Percentiles rank a stretch among this genome's conserved stretches.
These are phyloP conservation scores for Botia almorhae DNA, from an alignment of 2,797 vertebrate species.

Conservation along the genomic window DNA sequence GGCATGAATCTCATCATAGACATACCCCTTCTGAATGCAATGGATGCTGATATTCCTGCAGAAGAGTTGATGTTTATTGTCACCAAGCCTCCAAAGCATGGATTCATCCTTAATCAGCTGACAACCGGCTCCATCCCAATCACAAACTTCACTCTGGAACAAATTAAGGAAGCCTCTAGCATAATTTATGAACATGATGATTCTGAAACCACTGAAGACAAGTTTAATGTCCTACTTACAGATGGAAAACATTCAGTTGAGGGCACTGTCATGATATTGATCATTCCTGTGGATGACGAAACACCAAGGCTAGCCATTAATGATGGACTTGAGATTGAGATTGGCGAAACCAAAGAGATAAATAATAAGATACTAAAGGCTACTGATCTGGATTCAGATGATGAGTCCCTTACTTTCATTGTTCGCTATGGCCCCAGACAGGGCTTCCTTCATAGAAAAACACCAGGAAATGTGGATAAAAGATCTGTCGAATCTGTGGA, in stretches of 20 bases:
- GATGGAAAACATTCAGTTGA: conserved; percentile 86
- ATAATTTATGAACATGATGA: conserved; percentile 96
- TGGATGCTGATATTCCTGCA: conserved; percentile 84
- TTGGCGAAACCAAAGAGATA: conserved; percentile 87
- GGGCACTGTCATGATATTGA: conserved; percentile 81
- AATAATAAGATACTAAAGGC: conserved; percentile 86
- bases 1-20: conserved; percentile 93
- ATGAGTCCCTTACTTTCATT: conserved; percentile 82
- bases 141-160: conserved; percentile 87
- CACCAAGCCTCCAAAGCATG: conserved; percentile 84
- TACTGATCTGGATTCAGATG: conserved; percentile 93
- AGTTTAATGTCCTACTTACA: conserved; percentile 86
- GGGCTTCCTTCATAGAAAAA: conserved; percentile 84
- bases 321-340: conserved; percentile 89
- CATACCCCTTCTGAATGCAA: conserved; percentile 85
- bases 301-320: conserved; percentile 92
- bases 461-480: conserved; percentile 34
- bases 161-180: conserved; percentile 89
- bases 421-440: conserved; percentile 85
- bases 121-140: conserved; percentile 84
- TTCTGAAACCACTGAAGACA: conserved; percentile 91
- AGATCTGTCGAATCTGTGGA: conserved; percentile 70
- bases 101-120: conserved; percentile 88
- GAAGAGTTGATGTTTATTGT: conserved; percentile 85
- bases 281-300: conserved; percentile 92